phyloP scores from a whole-genome alignment of 1,140 invertebrate species.

The Leucophenga varia region DNA sequence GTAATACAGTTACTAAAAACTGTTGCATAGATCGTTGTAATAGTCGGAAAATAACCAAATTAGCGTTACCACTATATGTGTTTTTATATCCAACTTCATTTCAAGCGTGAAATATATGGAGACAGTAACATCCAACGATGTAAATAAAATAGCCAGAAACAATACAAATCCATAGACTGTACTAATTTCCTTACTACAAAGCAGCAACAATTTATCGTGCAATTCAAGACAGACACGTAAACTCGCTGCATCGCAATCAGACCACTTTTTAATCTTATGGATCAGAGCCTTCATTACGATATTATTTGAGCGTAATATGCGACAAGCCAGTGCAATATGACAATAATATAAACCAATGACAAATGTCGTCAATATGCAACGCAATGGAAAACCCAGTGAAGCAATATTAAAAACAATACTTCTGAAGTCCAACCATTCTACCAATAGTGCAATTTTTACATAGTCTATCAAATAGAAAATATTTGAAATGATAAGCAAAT shows the following conservation, averaged over 20 bases:
- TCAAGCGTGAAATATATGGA: slow-evolving; percentile 29
- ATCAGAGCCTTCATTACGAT: slow-evolving; percentile 23
- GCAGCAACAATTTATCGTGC: slow-evolving; percentile 32
- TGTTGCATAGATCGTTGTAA: slow-evolving; percentile 23
- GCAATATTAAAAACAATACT: slow-evolving; percentile 23
- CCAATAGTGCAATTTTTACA: slow-evolving; percentile 10
- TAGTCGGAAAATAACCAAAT: slow-evolving; percentile 36
- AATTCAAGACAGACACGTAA: slow-evolving; percentile 30
- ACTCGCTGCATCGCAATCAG: slow-evolving; percentile 1
- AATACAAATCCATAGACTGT: slow-evolving; percentile 36
- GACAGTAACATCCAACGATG: slow-evolving; percentile 30
- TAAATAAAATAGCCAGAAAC: slow-evolving; percentile 26
- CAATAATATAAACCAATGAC: slow-evolving; percentile 33
- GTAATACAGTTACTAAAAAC: slow-evolving; percentile 27
- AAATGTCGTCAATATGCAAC: slow-evolving; percentile 34
- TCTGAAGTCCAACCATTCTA: slow-evolving; percentile 20
- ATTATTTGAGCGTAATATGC: slow-evolving; percentile 23
- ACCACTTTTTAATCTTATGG: slow-evolving; percentile 16
- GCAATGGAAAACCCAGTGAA: slow-evolving; percentile 30
- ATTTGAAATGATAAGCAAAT: slow-evolving; percentile 18
- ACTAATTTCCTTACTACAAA: slow-evolving; percentile 37
- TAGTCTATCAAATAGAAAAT: slow-evolving; percentile 24
- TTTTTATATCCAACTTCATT: no score
- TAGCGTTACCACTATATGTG: slow-evolving; percentile 5
- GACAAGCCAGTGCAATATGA: slow-evolving; percentile 25